A percentile compares a stretch with the other conserved stretches of the same genome.
These are phyloP conservation scores for Coreius guichenoti DNA, from an alignment of 2,797 vertebrate species.

Conservation along the genomic window DNA sequence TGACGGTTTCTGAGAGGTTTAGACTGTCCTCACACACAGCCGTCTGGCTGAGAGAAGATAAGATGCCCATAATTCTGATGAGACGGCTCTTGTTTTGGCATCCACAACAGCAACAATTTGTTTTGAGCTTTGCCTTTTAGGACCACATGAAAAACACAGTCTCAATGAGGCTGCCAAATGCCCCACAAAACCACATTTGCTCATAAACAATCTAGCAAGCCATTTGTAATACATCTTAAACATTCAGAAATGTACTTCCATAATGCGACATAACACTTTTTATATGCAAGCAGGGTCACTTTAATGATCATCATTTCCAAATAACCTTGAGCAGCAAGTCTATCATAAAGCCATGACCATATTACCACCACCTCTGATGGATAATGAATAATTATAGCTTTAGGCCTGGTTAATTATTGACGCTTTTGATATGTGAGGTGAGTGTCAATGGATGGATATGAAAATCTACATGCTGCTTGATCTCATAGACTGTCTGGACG, in stretches of 20 bases:
- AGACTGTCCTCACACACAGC: constrained; percentile 40
- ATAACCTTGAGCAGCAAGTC: constrained; percentile 28
- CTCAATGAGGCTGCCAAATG: constrained; percentile 42
- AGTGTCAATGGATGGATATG: constrained; percentile 28
- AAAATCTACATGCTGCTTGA: constrained; percentile 32
- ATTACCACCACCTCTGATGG: constrained; percentile 28
- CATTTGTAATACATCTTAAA: constrained; percentile 21
- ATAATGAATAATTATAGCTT: constrained; percentile 47
- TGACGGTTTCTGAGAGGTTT: constrained; percentile 43
- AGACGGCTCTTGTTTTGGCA: constrained; percentile 49
- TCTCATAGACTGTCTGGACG: constrained; percentile 32
- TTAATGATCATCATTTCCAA: constrained; percentile 34
- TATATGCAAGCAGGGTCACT: constrained; percentile 29
- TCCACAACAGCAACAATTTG: constrained; percentile 20
- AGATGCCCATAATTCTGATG: constrained; percentile 46
- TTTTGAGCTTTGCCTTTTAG: constrained; percentile 46
- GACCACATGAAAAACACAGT: constrained; percentile 45
- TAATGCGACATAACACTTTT: not conserved
- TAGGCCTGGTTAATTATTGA: constrained; percentile 42
- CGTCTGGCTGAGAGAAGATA: constrained; percentile 59
- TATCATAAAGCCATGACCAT: constrained; percentile 20
- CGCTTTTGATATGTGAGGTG: constrained; percentile 49
- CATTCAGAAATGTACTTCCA: not conserved
- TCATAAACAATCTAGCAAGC: constrained; percentile 19
- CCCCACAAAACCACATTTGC: not conserved